Base-by-base conservation (phyloP, 2,888 invertebrate species). In the Cataglyphis albicans region DNA sequence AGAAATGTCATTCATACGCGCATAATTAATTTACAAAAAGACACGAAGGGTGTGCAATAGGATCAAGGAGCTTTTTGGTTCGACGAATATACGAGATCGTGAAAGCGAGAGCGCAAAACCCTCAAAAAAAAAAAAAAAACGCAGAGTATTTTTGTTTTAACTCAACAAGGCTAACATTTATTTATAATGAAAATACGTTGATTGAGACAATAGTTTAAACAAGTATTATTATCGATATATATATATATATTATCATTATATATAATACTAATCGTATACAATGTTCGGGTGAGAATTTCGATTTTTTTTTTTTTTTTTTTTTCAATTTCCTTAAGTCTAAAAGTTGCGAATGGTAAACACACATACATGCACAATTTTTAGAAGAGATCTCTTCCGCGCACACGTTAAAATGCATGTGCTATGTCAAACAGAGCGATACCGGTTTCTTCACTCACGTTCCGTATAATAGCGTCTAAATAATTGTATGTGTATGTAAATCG, bases 151-250 rank as follows among this genome's bases (percentile, higher is more conserved):
- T 88, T 80, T 90, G 86, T 92, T 94, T 94, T 94, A 94, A 94
- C 93, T 94, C 94, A 94, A 94, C 94, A 94, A 94, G 93, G 93
- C 94, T 94, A 94, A 94, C 94, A 94, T 94, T 94, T 94, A 94
- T 94, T 94, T 93, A 94, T 94, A 94, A 94, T 94, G 94, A 94
- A 94, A 94, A 94, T 94, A 94, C 94, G 94, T 94, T 94, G 93
- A 94, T 94, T 94, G 94, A 94, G 94, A 94, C 94, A 94, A 94
- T 94, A 93, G 93, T 94, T 94, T 94, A 93, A 94, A 94, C 94
- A 90, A 94, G 92, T 94, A 94, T 94, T 92, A 92, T 94, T 94
- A 94, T 94, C 93, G 93, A n/a, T 75, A 76, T 73, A 57, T 68
- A 68, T 67, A 41, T 55, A 76, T 76, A 75, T 75, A 75, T 75